These are phyloP conservation scores for Folsomia candida DNA, from an alignment of 2,888 invertebrate genomes.

Conservation along the genomic window DNA sequence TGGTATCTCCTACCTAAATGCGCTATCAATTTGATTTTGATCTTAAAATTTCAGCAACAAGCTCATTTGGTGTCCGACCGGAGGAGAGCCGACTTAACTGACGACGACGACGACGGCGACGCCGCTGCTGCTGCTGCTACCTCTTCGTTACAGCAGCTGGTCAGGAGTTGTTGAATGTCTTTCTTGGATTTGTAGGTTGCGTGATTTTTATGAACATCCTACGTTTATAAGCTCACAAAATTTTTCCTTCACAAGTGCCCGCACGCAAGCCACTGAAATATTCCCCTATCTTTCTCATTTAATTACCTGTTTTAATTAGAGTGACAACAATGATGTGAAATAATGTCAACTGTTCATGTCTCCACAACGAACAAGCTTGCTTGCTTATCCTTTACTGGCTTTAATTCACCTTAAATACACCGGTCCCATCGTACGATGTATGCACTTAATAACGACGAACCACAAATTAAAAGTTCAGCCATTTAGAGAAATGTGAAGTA, in stretches of 20 bases:
- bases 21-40: conserved; percentile 6
- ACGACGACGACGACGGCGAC: too few species aligned
- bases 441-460: background rate
- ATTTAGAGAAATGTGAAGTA: background rate
- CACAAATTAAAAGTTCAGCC: background rate
- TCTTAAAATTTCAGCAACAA: background rate
- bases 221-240: conserved; percentile 16
- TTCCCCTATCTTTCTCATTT: conserved; percentile 29
- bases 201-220: conserved; percentile 46
- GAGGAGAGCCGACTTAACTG: background rate
- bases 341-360: conserved; percentile 46
- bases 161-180: background rate
- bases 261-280: conserved; percentile 39
- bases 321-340: conserved; percentile 48
- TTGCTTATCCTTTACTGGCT: background rate
- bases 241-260: conserved; percentile 45
- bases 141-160: background rate
- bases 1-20: background rate
- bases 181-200: conserved; percentile 37
- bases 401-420: background rate
- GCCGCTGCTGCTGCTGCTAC: background rate
- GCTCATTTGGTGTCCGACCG: background rate
- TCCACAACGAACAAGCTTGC: background rate
- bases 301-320: conserved; percentile 49
- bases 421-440: background rate